Percentiles rank a stretch among this genome's conserved stretches.
Evolutionary conservation across 2,888 invertebrate genomes (phyloP).

Genomic region (Campaea margaritaria): DNA sequence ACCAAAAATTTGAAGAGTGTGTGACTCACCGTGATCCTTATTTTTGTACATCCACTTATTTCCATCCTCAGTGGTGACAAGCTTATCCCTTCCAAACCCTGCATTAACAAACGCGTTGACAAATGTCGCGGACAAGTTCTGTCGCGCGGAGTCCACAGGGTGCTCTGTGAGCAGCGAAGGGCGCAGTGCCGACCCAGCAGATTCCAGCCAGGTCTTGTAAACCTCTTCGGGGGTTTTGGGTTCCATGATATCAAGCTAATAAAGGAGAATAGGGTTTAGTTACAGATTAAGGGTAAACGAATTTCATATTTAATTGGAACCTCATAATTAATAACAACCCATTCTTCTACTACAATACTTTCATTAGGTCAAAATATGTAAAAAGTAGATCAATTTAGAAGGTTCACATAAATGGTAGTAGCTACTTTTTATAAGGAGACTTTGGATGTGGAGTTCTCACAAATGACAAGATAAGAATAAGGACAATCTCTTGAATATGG

Average conservation of each 20-base stretch:
- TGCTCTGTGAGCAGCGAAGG: conserved; percentile 90
- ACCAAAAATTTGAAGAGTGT: too few relatives aligned
- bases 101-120: conserved; percentile 99
- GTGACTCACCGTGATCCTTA: conserved; percentile 91
- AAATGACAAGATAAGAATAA: too few relatives aligned
- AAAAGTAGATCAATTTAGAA: neutral
- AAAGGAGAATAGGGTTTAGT: neutral
- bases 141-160: conserved; percentile 96
- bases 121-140: conserved; percentile 98
- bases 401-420: too few relatives aligned
- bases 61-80: conserved; percentile 94
- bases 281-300: too few relatives aligned
- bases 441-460: too few relatives aligned
- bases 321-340: too few relatives aligned
- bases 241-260: conserved; percentile 97
- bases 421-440: too few relatives aligned
- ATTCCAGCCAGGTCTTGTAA: conserved; percentile 98
- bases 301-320: too few relatives aligned
- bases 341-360: too few relatives aligned
- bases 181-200: conserved; percentile 87
- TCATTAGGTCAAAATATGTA: neutral
- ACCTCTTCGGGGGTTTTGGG: conserved; percentile 99
- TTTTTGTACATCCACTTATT: conserved; percentile 97
- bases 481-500: too few relatives aligned
- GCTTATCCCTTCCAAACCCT: conserved; percentile 98